Percentiles rank a stretch among this genome's conserved stretches.
These are phyloP conservation scores for Rhea pennata DNA, from an alignment of 2,113 vertebrate genomes.

Conservation along the genomic window DNA sequence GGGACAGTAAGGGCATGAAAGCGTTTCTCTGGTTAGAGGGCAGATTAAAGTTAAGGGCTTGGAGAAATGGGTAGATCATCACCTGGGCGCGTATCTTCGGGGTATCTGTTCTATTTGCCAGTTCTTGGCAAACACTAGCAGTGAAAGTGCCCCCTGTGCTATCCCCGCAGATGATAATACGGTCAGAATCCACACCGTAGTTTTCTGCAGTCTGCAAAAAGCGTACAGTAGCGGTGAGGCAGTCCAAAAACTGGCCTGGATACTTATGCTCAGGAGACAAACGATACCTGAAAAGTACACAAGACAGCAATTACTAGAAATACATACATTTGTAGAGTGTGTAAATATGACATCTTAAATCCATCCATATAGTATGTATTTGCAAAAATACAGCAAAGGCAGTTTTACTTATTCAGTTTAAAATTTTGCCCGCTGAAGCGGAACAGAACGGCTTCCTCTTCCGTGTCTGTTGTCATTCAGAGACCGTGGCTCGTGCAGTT, in stretches of 20 bases:
- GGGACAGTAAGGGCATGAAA: background rate
- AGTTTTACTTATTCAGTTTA: background rate
- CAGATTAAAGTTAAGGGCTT: background rate
- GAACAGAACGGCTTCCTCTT: background rate
- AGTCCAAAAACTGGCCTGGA: background rate
- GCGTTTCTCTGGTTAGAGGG: conserved; percentile 47
- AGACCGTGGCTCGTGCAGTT: background rate
- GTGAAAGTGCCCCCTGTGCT: background rate
- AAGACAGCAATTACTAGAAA: background rate
- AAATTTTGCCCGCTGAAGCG: background rate
- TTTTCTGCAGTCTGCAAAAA: conserved; percentile 13
- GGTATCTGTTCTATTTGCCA: background rate
- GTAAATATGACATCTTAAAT: background rate
- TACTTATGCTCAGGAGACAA: conserved; percentile 17
- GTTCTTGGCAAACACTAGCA: background rate
- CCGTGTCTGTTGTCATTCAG: background rate
- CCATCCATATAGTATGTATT: background rate
- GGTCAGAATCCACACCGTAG: background rate
- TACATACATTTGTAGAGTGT: background rate
- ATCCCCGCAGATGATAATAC: conserved; percentile 2
- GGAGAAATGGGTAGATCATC: conserved; percentile 18
- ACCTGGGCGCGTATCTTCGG: conserved; percentile 40
- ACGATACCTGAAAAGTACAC: background rate
- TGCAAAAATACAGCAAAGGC: background rate
- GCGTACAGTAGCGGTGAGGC: background rate